These are phyloP conservation scores for Aphelocoma californica DNA, from an alignment of 2,797 vertebrate genomes.

Conservation along the genomic window DNA sequence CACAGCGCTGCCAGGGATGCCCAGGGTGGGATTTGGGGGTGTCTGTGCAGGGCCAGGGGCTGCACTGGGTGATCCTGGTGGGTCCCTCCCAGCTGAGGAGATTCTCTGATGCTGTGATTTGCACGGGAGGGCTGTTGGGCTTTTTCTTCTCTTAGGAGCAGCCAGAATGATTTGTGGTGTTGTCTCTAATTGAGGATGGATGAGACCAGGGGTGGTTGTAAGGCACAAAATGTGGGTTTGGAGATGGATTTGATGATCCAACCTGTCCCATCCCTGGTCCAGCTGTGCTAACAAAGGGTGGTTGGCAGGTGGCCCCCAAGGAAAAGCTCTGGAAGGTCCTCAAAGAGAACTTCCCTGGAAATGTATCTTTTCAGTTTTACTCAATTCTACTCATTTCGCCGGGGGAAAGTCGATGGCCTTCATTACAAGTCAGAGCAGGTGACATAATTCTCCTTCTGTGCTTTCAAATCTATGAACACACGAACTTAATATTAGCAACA, in stretches of 20 bases:
- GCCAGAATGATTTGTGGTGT: rapidly evolving
- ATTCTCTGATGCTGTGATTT: not conserved
- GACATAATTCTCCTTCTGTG: conserved; percentile 49
- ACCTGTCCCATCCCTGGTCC: not conserved
- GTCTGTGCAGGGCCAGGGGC: rapidly evolving
- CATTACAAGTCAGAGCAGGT: conserved; percentile 33
- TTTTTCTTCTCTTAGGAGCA: not conserved
- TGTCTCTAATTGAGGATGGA: not conserved
- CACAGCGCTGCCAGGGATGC: not conserved
- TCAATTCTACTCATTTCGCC: not conserved
- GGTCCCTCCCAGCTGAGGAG: not conserved
- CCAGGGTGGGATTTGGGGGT: not conserved
- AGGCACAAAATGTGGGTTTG: rapidly evolving
- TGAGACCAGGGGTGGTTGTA: not conserved
- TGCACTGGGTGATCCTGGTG: not conserved
- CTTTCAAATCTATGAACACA: conserved; percentile 46
- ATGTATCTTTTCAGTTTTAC: not conserved
- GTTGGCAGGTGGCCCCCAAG: not conserved
- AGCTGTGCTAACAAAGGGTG: not conserved
- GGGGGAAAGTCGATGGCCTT: not conserved
- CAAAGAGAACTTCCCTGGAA: not conserved
- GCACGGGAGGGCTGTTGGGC: not conserved
- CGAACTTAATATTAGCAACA: conserved; percentile 50
- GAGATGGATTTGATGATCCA: not conserved
- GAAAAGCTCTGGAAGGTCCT: not conserved